Conservation (phyloP, 1,140 invertebrate genomes). For the Drosophila pruinosa region DNA sequence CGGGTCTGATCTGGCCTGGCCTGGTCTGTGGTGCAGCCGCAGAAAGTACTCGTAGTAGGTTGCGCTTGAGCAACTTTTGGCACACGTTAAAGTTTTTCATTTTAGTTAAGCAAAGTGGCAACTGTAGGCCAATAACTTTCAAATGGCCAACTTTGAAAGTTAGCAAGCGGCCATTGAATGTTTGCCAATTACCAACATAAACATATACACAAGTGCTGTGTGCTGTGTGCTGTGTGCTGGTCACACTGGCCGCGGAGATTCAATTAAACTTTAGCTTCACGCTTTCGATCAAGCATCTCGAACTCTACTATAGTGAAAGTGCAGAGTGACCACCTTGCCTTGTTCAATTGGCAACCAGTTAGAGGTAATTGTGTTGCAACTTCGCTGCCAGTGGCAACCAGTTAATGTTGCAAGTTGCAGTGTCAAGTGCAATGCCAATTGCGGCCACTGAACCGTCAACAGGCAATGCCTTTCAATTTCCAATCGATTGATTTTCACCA, state of each 20-base stretch:
- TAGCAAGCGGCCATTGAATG: slow-evolving; percentile 59
- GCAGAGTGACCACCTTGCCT: slow-evolving; percentile 22
- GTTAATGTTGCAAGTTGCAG: slow-evolving; percentile 25
- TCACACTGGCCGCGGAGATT: slow-evolving; percentile 28
- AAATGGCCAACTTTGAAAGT: slow-evolving; percentile 75
- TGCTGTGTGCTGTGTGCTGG: no score
- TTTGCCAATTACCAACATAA: slow-evolving; percentile 58
- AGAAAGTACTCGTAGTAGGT: slow-evolving; percentile 8
- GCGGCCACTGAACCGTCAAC: slow-evolving; percentile 58
- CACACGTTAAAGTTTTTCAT: slow-evolving; percentile 48
- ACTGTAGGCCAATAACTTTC: slow-evolving; percentile 72
- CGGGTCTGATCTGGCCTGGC: not conserved
- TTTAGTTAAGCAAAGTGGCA: slow-evolving; percentile 34
- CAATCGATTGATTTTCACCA: slow-evolving; percentile 44
- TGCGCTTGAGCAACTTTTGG: slow-evolving; percentile 35
- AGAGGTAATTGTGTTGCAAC: slow-evolving; percentile 43
- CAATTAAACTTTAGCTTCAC: slow-evolving; percentile 78
- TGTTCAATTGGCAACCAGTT: slow-evolving; percentile 25
- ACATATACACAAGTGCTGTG: no score
- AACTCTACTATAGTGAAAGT: slow-evolving; percentile 53
- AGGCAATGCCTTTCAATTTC: slow-evolving; percentile 31
- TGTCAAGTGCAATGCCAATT: slow-evolving; percentile 63
- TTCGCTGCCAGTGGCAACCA: slow-evolving; percentile 14
- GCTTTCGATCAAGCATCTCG: slow-evolving; percentile 63
- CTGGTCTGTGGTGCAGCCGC: slow-evolving; percentile 11